Evolutionary conservation across 2,888 invertebrate genomes (phyloP).

Genomic region (Tetrapedia diversipes): DNA sequence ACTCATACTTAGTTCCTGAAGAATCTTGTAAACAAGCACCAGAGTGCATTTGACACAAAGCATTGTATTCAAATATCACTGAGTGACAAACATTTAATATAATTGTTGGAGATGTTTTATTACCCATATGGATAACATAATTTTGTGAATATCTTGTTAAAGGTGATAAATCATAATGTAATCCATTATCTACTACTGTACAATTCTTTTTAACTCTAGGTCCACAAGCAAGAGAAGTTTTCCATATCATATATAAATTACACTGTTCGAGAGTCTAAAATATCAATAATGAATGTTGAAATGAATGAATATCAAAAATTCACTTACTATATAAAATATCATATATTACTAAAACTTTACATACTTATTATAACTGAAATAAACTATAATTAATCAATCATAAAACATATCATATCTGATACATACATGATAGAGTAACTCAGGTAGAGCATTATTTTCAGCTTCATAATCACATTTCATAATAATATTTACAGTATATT

Average conservation of each 20-base stretch:
- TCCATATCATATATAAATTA: slow-evolving; percentile 72
- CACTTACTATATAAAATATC: neutral
- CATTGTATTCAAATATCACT: slow-evolving; percentile 68
- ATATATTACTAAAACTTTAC: no score
- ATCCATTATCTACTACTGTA: slow-evolving; percentile 60
- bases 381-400: no score
- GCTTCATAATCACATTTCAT: slow-evolving; percentile 74
- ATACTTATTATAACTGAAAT: no score
- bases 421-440: slow-evolving; percentile 68
- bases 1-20: slow-evolving; percentile 5
- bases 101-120: slow-evolving; percentile 54
- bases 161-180: slow-evolving; percentile 72
- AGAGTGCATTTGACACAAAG: slow-evolving; percentile 52
- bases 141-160: slow-evolving; percentile 73
- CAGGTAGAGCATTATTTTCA: slow-evolving; percentile 60
- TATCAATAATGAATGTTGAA: slow-evolving; percentile 37
- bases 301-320: neutral
- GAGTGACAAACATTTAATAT: slow-evolving; percentile 79
- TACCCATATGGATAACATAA: slow-evolving; percentile 69
- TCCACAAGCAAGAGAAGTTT: slow-evolving; percentile 71
- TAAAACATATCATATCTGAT: no score
- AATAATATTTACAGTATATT: no score
- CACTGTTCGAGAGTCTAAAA: slow-evolving; percentile 59
- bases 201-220: slow-evolving; percentile 63
- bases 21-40: slow-evolving; percentile 66